Evolutionary conservation across 37 sponge, comb jelly and placozoan species (phyloP), one percentile per base, ranked within the genome.

Genomic region (Haliclona indistincta): DNA sequence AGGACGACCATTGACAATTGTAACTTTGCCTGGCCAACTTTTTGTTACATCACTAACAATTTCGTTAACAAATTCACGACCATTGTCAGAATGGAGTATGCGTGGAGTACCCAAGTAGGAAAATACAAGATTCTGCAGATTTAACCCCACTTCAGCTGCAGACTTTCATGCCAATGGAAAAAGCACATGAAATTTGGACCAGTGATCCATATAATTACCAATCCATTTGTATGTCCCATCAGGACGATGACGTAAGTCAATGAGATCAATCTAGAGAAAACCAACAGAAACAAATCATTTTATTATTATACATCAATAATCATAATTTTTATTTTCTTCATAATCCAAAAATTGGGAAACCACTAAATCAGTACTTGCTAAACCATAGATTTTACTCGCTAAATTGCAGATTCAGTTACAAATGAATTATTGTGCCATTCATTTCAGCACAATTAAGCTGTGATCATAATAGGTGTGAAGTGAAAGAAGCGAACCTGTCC

Each of bases 121-220:
- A 54, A 79, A 67, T 35, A 78, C 79, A 49, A 34, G n/a, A 30
- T 54, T 67, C 26, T 44, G 47, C 38, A 78, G 68, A 6, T 22
- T 34, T 30, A 63, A 28, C 8, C 68, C 68, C 53, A 78, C 79
- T 39, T 78, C 64, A 15, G 30, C 39, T 67, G 79, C 79, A 51
- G 61, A 30, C 39, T 78, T 78, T 6, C 34, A 42, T 56, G n/a
- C n/a, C n/a, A n/a, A n/a, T n/a, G n/a, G n/a, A n/a, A 68, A 39
- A 32, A 67, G 68, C 29, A 67, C 56, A 45, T 53, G 67, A 23
- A 66, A 55, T 56, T 65, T 78, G 41, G 56, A 33, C 68, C 56
- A 78, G 38, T 78, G 79, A 38, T 78, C 68, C 67, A 78, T 78
- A 45, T 45, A 76, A 76, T 76, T 63, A 32, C 65, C 77, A 20